Base-by-base conservation (phyloP, 1,140 invertebrate genomes). In the Drosophila gunungcola region DNA sequence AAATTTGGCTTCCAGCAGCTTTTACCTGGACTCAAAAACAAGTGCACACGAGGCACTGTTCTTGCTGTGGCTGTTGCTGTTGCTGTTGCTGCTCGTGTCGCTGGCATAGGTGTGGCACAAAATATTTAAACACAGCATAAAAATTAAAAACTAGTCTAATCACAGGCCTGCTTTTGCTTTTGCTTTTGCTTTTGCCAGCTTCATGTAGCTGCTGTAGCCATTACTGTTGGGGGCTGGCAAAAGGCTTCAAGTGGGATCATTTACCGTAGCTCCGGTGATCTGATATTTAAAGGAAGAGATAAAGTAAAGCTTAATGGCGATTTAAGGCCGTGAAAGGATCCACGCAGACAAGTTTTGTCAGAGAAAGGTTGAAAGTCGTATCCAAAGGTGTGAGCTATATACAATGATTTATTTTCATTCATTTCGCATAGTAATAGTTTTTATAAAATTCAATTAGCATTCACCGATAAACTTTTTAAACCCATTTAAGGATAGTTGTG, bases 101-200 rank as follows among this genome's bases (percentile, higher is more conserved):
- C 36, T 58, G 48, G 67, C 56, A 49, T 68, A 88, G 82, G 82
- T 85, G 82, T 85, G 82, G 83, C 83, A 56, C 74, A 75, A 77
- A 82, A 83, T 88, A 88, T 82, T 86, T 86, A 88, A 86, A 74
- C 67, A 78, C 62, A 58, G 67, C 79, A 86, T 78, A 73, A 75
- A 85, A 78, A 85, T 85, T 82, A 88, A 82, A 86, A 86, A 86
- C 83, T 76, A 78, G 82, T 88, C 83, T 85, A 85, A 85, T 85
- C 82, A 78, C 46, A 67, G 74, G n/a, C 53, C 39, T 46, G 25
- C 5, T 7, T 21, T 21, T 21, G 16, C 1, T 21, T 21, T 21
- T 21, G 16, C 16, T 21, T 21, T 21, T 21, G 16, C 16, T 21
- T 21, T 21, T 61, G 52, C 61, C 54, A 62, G 60, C 54, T 70